A percentile compares a stretch with the other conserved stretches of the same genome.
Evolutionary conservation across 2,797 vertebrate species (phyloP).

Genomic region (Amazona finschi): DNA sequence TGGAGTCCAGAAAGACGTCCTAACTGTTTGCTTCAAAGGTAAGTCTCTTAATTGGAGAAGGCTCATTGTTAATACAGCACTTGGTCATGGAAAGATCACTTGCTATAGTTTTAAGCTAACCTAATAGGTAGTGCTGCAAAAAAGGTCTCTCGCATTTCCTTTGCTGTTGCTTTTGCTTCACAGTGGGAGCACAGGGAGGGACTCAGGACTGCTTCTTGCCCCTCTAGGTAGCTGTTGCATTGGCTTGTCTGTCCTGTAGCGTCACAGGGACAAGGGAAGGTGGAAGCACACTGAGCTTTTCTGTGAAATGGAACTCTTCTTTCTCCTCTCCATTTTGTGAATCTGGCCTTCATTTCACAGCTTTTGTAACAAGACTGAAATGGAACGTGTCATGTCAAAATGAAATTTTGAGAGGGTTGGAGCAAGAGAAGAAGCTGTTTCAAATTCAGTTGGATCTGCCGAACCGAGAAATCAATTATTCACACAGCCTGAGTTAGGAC

Average conservation of each 20-base stretch:
- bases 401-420: constrained; percentile 6
- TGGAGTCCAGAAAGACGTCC: neutral
- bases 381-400: neutral
- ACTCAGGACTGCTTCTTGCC: neutral
- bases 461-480: constrained; percentile 9
- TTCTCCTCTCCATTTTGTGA: neutral
- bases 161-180: accelerated
- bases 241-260: neutral
- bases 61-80: neutral
- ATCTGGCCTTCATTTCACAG: neutral
- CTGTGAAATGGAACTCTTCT: neutral
- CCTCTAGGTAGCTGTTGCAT: accelerated
- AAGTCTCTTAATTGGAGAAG: neutral
- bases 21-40: neutral
- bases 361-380: constrained; percentile 7
- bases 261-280: neutral
- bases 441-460: neutral
- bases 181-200: neutral
- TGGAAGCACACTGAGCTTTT: neutral
- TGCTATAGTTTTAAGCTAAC: neutral
- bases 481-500: neutral
- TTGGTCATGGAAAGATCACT: neutral
- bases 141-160: neutral
- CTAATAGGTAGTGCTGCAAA: neutral
- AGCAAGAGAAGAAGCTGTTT: constrained; percentile 12